phyloP scores from a whole-genome alignment of 37 sponge, comb jelly and placozoan genomes.

The Diacarnus erythraeanus region DNA sequence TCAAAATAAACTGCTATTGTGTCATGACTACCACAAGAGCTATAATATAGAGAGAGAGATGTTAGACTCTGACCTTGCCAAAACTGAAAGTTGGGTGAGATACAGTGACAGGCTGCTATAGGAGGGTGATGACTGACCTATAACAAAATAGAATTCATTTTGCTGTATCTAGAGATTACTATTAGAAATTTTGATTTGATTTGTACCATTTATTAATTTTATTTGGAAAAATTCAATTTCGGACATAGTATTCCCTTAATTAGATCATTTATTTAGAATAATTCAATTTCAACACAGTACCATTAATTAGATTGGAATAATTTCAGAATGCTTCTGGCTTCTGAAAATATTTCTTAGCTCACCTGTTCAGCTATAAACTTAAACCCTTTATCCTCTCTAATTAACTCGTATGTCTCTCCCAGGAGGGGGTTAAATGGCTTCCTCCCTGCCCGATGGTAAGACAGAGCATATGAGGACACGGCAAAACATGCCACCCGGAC shows the following conservation, averaged over 20 bases:
- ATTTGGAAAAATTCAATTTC: too few species aligned
- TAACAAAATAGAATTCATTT: too few species aligned
- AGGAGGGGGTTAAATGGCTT: slow-evolving; percentile 85
- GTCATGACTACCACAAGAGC: not conserved
- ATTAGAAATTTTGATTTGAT: too few species aligned
- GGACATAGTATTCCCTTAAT: too few species aligned
- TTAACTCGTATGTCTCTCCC: slow-evolving; percentile 72
- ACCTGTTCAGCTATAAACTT: slow-evolving; percentile 89
- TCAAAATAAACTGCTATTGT: too few species aligned
- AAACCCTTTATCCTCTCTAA: slow-evolving; percentile 71
- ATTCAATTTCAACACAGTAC: too few species aligned
- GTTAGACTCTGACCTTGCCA: slow-evolving; percentile 70
- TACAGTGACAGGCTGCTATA: slow-evolving; percentile 84
- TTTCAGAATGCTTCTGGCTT: too few species aligned
- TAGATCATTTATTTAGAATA: too few species aligned
- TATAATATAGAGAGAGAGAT: not conserved
- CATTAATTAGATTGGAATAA: too few species aligned
- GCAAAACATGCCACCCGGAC: slow-evolving; percentile 73
- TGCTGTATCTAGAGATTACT: too few species aligned
- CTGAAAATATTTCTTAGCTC: too few species aligned
- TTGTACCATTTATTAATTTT: too few species aligned
- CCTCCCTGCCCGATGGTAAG: slow-evolving; percentile 51
- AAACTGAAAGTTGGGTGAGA: slow-evolving; percentile 67
- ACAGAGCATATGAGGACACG: slow-evolving; percentile 53
- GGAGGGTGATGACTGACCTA: slow-evolving; percentile 93